Evolutionary conservation across 2,888 invertebrate species (phyloP), one percentile per base, ranked within the genome.

Genomic region (Eilema depressum): DNA sequence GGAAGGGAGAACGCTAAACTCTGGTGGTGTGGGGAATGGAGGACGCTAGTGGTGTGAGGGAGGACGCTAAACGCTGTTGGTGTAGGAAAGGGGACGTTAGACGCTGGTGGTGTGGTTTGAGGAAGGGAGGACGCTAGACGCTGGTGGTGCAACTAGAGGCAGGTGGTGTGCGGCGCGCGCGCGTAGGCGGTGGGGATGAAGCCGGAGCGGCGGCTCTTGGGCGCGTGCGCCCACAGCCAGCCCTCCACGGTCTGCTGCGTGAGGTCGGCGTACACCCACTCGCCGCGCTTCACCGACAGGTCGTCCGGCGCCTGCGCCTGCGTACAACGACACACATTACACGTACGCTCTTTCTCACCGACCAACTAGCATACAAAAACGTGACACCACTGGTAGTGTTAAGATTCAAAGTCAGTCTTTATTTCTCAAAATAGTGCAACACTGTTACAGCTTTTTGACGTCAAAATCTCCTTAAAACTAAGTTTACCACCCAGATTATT

Each of bases 151-250:
- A 7, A 10, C 61, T 95, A 98, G 81, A 98, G 96, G 83, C 98
- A 97, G 37, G 98, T 98, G 96, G 98, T 98, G 77, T 98, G 98
- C 17, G 98, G 98, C 8, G 98, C 98, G 25, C 98, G 96, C 12
- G 99, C 99, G 87, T 99, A 99, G 0, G 98, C 98, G 89, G 98
- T 98, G 71, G 99, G 99, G 78, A 99, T 98, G 92, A 99, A 99
- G 53, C 99, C 99, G 87, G 99, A 99, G 90, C 98, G 98, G 37
- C 98, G 96, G 3, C 98, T 97, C 92, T 98, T 98, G 12, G 98
- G 99, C 14, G 98, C 98, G 95, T 99, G 99, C 0, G 98, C 98
- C 99, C 98, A 99, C 77, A 98, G 95, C 98, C 98, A 99, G 56
- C 99, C 99, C 91, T 98, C 99, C 56, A 98, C 98, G 0, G 98